Evolutionary conservation across 2,113 vertebrate species (phyloP), one percentile per base, ranked within the genome.

Genomic region (Eurypyga helias): DNA sequence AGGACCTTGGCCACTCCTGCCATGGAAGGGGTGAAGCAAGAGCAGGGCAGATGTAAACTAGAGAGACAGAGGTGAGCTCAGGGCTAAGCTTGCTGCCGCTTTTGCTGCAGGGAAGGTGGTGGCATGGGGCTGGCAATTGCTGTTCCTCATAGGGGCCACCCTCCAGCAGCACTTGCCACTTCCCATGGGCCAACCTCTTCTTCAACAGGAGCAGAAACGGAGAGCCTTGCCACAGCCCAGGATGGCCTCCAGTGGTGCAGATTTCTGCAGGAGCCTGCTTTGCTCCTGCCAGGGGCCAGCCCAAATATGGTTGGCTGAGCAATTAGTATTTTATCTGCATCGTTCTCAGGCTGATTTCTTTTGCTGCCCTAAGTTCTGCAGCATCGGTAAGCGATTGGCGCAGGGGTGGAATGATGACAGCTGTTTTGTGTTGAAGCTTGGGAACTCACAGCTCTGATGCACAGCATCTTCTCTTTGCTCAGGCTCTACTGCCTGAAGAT

Each of bases 401-500:
- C 43, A 11, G 48, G 61, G 51, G 33, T 64, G 34, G 21, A 11
- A 3, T 17, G 62, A 8, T 73, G 71, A 10, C n/a, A 60, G 64
- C 45, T 73, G 46, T 8, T 65, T 90, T 70, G 51, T 36, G 23
- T 26, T 46, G 51, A 41, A 57, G 79, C 69, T 70, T 2, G 0
- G 49, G 76, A 78, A 2, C 51, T 87, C 20, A 3, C 57, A 10
- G 29, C 49, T 70, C 67, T 96, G 82, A 80, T 76, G 69, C 58
- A 28, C 8, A 7, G 26, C 10, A 0, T 85, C 13, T 91, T 82
- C 79, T 96, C 49, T 89, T 58, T 75, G 10, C 34, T 49, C 97
- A 99, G 99, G 96, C 97, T 99, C 41, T 99, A 99, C 98, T 99
- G 98, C 97, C 94, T 99, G 95, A 99, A 99, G 98, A 98, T 99